A percentile compares a stretch with the other conserved stretches of the same genome.
phyloP scores from a whole-genome alignment of 2,888 invertebrate species.

The Callyntrura sp. region DNA sequence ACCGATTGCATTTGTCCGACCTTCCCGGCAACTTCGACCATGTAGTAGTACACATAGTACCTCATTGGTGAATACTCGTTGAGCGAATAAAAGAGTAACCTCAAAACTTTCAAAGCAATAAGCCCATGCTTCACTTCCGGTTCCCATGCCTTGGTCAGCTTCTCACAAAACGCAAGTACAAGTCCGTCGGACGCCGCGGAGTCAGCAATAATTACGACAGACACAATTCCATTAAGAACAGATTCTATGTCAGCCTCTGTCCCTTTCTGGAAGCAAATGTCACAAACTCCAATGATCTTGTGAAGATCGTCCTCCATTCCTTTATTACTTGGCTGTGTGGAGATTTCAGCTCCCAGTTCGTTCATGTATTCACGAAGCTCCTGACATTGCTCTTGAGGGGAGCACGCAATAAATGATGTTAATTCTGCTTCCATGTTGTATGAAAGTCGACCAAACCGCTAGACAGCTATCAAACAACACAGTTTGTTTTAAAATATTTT shows the following conservation, averaged over 20 bases:
- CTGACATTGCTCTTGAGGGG: conserved; percentile 85
- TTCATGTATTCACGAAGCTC: conserved; percentile 96
- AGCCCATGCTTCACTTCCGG: conserved; percentile 92
- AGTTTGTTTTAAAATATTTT: neutral
- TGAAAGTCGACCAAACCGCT: neutral
- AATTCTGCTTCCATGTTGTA: conserved; percentile 83
- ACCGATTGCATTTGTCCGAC: conserved; percentile 94
- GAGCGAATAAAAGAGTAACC: conserved; percentile 96
- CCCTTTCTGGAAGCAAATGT: conserved; percentile 95
- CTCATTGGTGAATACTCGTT: conserved; percentile 93
- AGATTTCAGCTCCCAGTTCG: conserved; percentile 96
- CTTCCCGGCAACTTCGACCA: conserved; percentile 95
- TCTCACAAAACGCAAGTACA: conserved; percentile 96
- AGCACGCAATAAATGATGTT: conserved; percentile 83
- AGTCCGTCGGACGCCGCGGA: conserved; percentile 82
- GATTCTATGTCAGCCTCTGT: conserved; percentile 94
- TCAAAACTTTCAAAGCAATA: conserved; percentile 94
- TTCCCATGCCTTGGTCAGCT: conserved; percentile 91
- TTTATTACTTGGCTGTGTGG: conserved; percentile 95
- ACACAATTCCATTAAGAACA: conserved; percentile 97
- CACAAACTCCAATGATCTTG: conserved; percentile 97
- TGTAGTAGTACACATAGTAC: conserved; percentile 96
- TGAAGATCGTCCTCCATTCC: conserved; percentile 97
- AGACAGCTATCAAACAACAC: no score
- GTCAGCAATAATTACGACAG: conserved; percentile 87